Evolutionary conservation across 2,888 invertebrate genomes (phyloP).

Genomic region (Stramonita haemastoma): DNA sequence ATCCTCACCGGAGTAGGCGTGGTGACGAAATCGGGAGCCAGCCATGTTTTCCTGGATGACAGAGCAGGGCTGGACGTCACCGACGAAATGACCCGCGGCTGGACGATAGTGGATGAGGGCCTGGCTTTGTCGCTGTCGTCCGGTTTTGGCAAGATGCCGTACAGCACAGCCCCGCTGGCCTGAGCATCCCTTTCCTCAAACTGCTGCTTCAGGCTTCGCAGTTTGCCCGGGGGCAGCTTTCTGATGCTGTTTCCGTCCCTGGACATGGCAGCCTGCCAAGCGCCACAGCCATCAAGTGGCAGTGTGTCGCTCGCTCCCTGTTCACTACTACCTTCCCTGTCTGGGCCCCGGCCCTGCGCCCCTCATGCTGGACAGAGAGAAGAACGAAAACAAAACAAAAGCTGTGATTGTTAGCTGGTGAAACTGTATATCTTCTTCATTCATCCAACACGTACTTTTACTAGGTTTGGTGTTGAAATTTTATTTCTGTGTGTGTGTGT

Average conservation of each 20-base stretch:
- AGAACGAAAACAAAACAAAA: too few species aligned
- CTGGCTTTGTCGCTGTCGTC: background rate
- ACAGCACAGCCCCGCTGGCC: background rate
- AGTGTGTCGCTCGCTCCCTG: background rate
- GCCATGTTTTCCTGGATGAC: slow-evolving; percentile 18
- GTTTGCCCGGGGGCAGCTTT: slow-evolving; percentile 62
- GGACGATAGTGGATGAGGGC: background rate
- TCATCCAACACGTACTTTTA: too few species aligned
- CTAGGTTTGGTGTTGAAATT: too few species aligned
- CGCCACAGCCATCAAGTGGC: background rate
- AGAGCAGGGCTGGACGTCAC: background rate
- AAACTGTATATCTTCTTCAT: too few species aligned
- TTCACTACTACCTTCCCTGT: too few species aligned
- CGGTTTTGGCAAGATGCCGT: slow-evolving; percentile 18
- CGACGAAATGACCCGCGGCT: slow-evolving; percentile 15
- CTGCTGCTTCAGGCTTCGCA: slow-evolving; percentile 57
- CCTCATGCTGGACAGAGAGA: too few species aligned
- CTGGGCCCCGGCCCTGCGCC: too few species aligned
- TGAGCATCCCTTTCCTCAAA: slow-evolving; percentile 45
- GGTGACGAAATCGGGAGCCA: background rate
- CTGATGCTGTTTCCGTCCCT: slow-evolving; percentile 54
- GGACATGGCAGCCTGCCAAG: background rate
- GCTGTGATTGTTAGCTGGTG: too few species aligned
- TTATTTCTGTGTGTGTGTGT: too few species aligned
- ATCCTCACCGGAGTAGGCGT: background rate